Base-by-base conservation (phyloP, 2,113 vertebrate species). In the Chloropsis cyanopogon region DNA sequence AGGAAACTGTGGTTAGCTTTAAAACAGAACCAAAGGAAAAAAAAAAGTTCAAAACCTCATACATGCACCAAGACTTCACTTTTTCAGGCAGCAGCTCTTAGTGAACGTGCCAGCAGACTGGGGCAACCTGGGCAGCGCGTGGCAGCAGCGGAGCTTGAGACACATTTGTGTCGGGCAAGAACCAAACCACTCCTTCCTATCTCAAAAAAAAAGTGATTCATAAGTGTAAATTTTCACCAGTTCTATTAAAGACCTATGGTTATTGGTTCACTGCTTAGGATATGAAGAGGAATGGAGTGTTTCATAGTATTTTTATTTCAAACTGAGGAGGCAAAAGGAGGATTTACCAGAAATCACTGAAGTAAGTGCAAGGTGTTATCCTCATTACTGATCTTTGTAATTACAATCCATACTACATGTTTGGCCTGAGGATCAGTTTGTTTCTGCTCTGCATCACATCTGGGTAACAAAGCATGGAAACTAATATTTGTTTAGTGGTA, bases 21-120 rank as follows among this genome's bases (percentile, higher is more conserved):
- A 65, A 85, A 84, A 90, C 7, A 14, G 0, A 42, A 46, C 37
- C 10, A 86, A 29, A 33, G 6, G 16, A 4, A 49, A 3, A 54
- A 60, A 29, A 12, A n/a, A 28, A 35, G 8, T 2, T 11, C 7
- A 2, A 76, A 72, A 24, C 31, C 18, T 23, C 41, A 60, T 25
- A 24, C 18, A 21, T 14, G 2, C 56, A 42, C 25, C 41, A 39
- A 84, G 54, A 17, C 15, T 65, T 89, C 59, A 24, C 25, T 64
- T 81, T 63, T 71, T 56, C 52, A 64, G 41, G 41, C 76, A 78
- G 44, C 41, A 93, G 9, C 24, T 64, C 14, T 46, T 52, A 24
- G 7, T 33, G n/a, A 82, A 69, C 0, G 2, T 41, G 41, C 18
- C 19, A 12, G 65, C 31, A 60, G 7, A 8, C 5, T 1, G 1